Percentiles rank a stretch among this genome's conserved stretches.
Conservation (phyloP, 2,888 invertebrate species). For the Latheticus oryzae region DNA sequence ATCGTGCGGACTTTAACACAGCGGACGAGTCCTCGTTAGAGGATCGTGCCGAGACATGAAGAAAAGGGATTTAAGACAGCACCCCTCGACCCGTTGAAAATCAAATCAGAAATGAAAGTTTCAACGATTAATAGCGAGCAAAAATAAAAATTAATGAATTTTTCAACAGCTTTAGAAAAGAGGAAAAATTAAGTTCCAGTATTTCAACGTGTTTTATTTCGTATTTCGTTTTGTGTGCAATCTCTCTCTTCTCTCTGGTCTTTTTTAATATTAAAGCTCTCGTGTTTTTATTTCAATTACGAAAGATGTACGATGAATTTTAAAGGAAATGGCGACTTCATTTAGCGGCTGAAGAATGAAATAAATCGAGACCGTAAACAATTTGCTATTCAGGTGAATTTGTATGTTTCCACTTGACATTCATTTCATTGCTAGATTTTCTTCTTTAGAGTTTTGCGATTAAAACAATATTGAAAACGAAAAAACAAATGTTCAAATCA, state of each 20-base stretch:
- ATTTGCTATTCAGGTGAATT: constrained; percentile 23
- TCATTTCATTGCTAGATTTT: constrained; percentile 6
- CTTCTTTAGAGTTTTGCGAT: too few species aligned
- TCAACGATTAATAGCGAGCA: constrained; percentile 55
- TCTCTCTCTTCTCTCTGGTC: constrained; percentile 41
- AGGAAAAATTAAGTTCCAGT: constrained; percentile 46
- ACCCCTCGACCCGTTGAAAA: constrained; percentile 42
- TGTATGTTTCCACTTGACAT: constrained; percentile 13
- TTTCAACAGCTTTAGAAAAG: constrained; percentile 49
- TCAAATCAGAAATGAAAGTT: constrained; percentile 57
- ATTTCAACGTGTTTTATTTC: constrained; percentile 42
- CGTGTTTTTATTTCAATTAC: constrained; percentile 53
- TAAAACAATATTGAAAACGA: too few species aligned
- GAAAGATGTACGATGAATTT: constrained; percentile 43
- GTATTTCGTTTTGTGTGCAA: constrained; percentile 38
- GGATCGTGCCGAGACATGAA: constrained; percentile 61
- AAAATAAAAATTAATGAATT: constrained; percentile 60
- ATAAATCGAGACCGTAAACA: constrained; percentile 31
- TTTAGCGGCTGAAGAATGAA: constrained; percentile 25
- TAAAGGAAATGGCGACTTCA: constrained; percentile 27
- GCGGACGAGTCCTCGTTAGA: constrained; percentile 49
- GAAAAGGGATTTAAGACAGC: constrained; percentile 57
- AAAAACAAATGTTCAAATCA: too few species aligned
- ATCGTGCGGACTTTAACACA: constrained; percentile 22
- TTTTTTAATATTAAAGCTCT: constrained; percentile 46